Conservation (phyloP, 2,113 vertebrate species). For the Thomomys bottae region DNA sequence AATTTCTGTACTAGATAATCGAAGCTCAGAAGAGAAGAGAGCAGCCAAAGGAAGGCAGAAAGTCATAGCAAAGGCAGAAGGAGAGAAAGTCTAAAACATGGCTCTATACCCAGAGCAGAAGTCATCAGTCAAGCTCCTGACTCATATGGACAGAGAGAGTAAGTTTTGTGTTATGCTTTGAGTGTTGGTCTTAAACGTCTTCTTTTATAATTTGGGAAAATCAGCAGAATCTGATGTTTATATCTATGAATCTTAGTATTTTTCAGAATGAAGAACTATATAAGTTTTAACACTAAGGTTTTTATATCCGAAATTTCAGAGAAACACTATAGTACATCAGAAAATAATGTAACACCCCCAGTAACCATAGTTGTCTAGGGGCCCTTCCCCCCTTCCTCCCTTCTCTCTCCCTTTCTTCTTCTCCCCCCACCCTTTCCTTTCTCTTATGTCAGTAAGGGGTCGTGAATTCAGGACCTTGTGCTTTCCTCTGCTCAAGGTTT, state of each 20-base stretch:
- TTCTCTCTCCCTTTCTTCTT: no score
- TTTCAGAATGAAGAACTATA: not conserved
- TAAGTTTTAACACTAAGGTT: not conserved
- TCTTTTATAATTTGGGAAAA: slow-evolving; percentile 14
- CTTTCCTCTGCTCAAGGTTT: no score
- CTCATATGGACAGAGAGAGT: accelerated
- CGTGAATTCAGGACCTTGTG: no score
- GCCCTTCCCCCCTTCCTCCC: no score
- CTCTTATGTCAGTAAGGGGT: no score
- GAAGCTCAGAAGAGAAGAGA: not conserved
- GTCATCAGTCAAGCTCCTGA: not conserved
- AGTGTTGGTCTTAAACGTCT: not conserved
- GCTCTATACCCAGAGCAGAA: not conserved
- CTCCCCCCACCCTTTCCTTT: no score
- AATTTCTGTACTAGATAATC: not conserved
- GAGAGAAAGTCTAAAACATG: not conserved
- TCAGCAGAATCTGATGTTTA: not conserved
- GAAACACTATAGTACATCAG: not conserved
- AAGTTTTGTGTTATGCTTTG: not conserved
- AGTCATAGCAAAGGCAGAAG: not conserved
- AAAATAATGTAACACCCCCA: not conserved
- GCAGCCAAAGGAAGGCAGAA: not conserved
- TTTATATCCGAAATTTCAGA: slow-evolving; percentile 36
- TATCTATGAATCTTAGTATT: not conserved
- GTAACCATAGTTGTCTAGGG: not conserved